Conservation (phyloP, 1,140 invertebrate genomes). For the Gonioctena quinquepunctata region DNA sequence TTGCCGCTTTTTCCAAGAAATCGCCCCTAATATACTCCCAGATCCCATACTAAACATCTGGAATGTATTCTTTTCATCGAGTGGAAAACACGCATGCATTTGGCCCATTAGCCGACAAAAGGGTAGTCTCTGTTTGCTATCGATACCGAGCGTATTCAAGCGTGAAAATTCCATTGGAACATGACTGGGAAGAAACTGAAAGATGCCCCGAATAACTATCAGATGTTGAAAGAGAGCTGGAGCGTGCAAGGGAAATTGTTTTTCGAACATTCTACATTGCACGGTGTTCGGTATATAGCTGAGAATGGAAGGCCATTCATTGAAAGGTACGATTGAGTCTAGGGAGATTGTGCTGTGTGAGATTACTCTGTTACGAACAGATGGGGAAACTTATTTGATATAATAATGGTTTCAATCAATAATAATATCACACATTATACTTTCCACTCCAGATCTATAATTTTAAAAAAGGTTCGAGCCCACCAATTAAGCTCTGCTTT, state of each 20-base stretch:
- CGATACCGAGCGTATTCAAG: not conserved
- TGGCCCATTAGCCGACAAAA: not conserved
- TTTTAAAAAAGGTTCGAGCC: no score
- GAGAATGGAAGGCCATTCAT: slow-evolving; percentile 68
- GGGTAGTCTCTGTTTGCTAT: slow-evolving; percentile 1
- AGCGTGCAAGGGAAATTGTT: slow-evolving; percentile 63
- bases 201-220: slow-evolving; percentile 4
- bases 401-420: no score
- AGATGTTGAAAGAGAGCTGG: slow-evolving; percentile 58
- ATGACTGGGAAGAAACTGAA: slow-evolving; percentile 1
- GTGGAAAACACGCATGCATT: not conserved
- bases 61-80: no score
- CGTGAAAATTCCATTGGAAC: not conserved
- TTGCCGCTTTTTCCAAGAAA: no score
- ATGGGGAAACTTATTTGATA: no score
- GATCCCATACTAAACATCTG: no score
- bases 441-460: no score
- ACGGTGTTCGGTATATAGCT: slow-evolving; percentile 72
- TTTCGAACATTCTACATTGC: slow-evolving; percentile 71
- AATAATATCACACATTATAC: no score
- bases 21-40: no score
- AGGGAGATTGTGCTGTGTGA: no score
- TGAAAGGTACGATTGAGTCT: slow-evolving; percentile 62
- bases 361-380: no score
- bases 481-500: no score